Percentiles rank a stretch among this genome's conserved stretches.
These are phyloP conservation scores for Artibeus jamaicensis DNA, from an alignment of 2,797 vertebrate genomes.

Conservation along the genomic window DNA sequence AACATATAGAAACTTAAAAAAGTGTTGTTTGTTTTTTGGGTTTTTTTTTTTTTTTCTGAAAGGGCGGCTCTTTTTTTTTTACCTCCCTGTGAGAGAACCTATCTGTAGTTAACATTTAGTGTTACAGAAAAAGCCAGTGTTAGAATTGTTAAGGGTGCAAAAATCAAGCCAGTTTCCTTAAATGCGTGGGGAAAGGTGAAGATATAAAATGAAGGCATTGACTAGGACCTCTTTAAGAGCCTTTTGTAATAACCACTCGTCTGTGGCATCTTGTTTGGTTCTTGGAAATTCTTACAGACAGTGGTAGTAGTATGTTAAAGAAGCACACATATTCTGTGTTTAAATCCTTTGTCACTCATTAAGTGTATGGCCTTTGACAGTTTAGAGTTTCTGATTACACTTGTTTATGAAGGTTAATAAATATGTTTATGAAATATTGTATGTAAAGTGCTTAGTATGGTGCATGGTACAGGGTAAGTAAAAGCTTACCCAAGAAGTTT, in stretches of 20 bases:
- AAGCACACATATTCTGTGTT: neutral
- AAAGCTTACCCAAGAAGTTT: neutral
- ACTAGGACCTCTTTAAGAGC: neutral
- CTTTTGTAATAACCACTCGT: neutral
- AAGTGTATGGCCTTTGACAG: neutral
- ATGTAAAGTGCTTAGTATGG: neutral
- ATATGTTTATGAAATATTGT: conserved; percentile 25
- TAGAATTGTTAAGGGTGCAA: neutral
- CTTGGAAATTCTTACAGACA: neutral
- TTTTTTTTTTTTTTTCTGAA: neutral
- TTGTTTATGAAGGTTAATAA: conserved; percentile 12
- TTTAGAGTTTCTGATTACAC: neutral
- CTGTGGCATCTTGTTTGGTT: neutral
- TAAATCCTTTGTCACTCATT: conserved; percentile 5
- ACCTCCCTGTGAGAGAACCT: conserved; percentile 27
- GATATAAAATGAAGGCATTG: neutral
- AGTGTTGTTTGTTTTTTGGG: too few species aligned
- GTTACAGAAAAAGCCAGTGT: neutral
- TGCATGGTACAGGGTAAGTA: neutral
- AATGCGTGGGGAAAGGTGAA: neutral
- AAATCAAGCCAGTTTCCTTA: conserved; percentile 10
- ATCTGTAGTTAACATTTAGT: conserved; percentile 8
- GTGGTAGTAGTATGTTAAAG: conserved; percentile 4
- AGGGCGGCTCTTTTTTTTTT: neutral
- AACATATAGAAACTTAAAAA: conserved; percentile 32